Conservation (phyloP, 1,140 invertebrate genomes). For the Episyrphus balteatus region DNA sequence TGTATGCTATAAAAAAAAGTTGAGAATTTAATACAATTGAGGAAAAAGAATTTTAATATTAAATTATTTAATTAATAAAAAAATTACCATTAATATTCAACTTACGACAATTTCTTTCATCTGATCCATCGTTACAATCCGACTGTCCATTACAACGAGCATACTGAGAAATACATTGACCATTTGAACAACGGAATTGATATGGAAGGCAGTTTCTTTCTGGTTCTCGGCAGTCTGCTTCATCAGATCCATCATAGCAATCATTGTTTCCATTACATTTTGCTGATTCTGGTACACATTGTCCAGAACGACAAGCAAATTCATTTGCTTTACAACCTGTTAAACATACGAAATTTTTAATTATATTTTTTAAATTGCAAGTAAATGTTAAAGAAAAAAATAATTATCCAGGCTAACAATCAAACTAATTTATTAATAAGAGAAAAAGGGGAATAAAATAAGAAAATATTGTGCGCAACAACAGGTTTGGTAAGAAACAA, state of each 20-base stretch:
- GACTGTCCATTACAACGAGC: slow-evolving; percentile 49
- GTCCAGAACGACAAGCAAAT: slow-evolving; percentile 43
- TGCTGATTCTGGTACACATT: slow-evolving; percentile 52
- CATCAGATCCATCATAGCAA: slow-evolving; percentile 67
- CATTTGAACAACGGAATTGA: slow-evolving; percentile 41
- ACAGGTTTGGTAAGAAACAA: too few species aligned
- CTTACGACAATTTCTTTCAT: slow-evolving; percentile 58
- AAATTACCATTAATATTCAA: slow-evolving; percentile 12
- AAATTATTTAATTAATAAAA: too few species aligned
- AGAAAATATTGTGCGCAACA: too few species aligned
- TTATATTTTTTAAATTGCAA: too few species aligned
- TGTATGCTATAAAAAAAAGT: not conserved
- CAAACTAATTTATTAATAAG: too few species aligned
- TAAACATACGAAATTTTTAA: not conserved
- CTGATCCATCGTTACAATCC: slow-evolving; percentile 60
- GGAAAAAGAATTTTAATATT: too few species aligned
- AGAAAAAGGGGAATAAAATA: too few species aligned
- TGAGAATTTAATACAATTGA: too few species aligned
- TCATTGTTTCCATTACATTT: slow-evolving; percentile 60
- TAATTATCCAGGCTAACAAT: too few species aligned
- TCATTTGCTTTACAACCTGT: slow-evolving; percentile 39
- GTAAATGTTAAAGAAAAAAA: too few species aligned
- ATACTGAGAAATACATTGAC: slow-evolving; percentile 41
- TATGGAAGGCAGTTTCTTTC: slow-evolving; percentile 34
- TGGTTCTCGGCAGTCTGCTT: slow-evolving; percentile 41